Conservation (phyloP, 2,113 vertebrate species). For the Phalacrocorax aristotelis region DNA sequence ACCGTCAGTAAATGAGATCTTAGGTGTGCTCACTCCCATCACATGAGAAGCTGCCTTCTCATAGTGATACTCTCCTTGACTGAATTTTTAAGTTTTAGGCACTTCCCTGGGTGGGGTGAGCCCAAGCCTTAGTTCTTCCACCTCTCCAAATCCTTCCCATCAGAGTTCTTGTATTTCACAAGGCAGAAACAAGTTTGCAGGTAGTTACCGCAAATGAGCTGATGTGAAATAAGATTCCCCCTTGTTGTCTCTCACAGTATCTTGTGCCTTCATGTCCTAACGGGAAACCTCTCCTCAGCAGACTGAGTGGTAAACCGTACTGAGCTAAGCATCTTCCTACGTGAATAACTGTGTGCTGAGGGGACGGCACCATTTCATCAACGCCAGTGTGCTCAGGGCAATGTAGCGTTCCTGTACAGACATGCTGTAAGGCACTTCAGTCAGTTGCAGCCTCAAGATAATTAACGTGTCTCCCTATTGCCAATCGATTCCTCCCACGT, state of each 20-base stretch:
- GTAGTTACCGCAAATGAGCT: neutral
- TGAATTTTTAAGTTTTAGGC: neutral
- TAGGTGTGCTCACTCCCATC: neutral
- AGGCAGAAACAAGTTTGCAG: neutral
- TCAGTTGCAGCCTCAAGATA: neutral
- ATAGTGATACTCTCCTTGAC: neutral
- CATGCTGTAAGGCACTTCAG: conserved; percentile 9
- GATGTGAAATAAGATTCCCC: neutral
- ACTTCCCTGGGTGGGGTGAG: neutral
- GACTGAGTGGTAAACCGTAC: neutral
- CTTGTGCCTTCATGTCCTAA: conserved; percentile 6
- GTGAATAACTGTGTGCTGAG: neutral
- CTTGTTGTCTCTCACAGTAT: neutral
- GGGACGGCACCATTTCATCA: neutral
- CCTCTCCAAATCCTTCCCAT: neutral
- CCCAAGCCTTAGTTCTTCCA: neutral
- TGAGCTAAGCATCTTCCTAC: neutral
- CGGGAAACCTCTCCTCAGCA: neutral
- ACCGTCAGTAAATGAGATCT: neutral
- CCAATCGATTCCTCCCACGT: conserved; percentile 39
- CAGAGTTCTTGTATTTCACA: neutral
- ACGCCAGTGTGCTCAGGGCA: neutral
- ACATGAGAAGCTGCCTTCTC: neutral
- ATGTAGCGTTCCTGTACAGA: neutral
- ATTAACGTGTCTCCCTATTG: neutral